Conservation (phyloP, 2,888 invertebrate genomes). For the Perdita meconis region DNA sequence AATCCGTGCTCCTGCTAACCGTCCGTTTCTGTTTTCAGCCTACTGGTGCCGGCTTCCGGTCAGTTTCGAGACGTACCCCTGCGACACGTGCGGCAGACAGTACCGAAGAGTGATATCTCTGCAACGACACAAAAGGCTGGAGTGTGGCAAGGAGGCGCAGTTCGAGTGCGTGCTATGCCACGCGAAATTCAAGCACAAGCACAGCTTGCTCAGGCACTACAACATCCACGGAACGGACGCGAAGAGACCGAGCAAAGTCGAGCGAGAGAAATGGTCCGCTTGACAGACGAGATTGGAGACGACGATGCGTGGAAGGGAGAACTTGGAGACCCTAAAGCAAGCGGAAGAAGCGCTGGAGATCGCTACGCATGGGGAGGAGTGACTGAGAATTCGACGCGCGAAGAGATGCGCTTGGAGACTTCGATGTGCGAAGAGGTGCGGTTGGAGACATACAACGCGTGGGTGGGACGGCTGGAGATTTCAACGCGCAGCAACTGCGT, state of each 20-base stretch:
- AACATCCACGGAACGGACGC: conserved; percentile 69
- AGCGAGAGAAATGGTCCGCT: conserved; percentile 30
- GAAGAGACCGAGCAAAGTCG: conserved; percentile 31
- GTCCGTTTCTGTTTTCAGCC: conserved; percentile 75
- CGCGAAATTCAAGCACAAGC: conserved; percentile 81
- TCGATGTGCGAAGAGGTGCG: not conserved
- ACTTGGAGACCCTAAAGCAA: no score
- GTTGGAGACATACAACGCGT: conserved; percentile 6
- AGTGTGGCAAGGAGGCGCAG: conserved; percentile 85
- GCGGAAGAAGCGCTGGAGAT: no score
- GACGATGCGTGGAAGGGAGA: conserved; percentile 10
- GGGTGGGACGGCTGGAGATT: no score
- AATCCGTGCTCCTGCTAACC: conserved; percentile 36
- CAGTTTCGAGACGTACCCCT: conserved; percentile 73
- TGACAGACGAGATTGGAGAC: conserved; percentile 44
- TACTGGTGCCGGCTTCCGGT: conserved; percentile 63
- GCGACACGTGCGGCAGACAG: conserved; percentile 78
- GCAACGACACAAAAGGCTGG: conserved; percentile 84
- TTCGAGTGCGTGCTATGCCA: conserved; percentile 84
- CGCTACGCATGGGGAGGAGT: no score
- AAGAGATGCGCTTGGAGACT: not conserved
- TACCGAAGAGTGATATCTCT: conserved; percentile 80
- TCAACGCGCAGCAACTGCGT: no score
- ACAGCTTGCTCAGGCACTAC: conserved; percentile 79
- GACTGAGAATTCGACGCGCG: no score